Percentiles rank a stretch among this genome's conserved stretches.
Evolutionary conservation across 2,888 invertebrate genomes (phyloP).

Genomic region (Hartigia nigra): DNA sequence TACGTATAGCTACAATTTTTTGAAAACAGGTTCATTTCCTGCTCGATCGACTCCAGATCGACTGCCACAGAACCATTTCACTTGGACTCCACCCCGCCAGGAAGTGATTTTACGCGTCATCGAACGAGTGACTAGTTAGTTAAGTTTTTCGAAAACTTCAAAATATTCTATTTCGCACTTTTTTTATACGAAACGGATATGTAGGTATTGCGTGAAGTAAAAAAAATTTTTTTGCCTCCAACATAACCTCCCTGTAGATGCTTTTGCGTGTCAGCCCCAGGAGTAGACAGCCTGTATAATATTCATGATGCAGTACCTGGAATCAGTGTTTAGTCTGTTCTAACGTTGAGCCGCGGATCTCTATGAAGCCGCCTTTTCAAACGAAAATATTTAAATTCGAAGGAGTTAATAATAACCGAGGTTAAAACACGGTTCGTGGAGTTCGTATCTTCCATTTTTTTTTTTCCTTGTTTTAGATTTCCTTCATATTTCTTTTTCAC

Average conservation of each 20-base stretch:
- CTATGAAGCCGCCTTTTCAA: slow-evolving; percentile 38
- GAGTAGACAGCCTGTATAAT: slow-evolving; percentile 9
- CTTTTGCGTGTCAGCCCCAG: neutral
- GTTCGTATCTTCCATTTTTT: neutral
- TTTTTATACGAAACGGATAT: neutral
- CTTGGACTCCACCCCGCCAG: slow-evolving; percentile 9
- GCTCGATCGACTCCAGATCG: slow-evolving; percentile 4
- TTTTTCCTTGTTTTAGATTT: neutral
- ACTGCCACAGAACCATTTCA: neutral
- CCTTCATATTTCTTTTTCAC: neutral
- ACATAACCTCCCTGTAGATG: neutral
- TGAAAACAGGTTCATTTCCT: neutral
- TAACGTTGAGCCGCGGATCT: slow-evolving; percentile 15
- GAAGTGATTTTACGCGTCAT: slow-evolving; percentile 41
- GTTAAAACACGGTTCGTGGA: neutral
- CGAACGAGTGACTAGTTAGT: neutral
- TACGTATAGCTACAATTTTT: neutral
- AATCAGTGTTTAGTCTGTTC: slow-evolving; percentile 57
- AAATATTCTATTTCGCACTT: neutral
- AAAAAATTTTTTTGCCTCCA: neutral
- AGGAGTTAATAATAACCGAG: slow-evolving; percentile 48
- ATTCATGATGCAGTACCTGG: slow-evolving; percentile 45
- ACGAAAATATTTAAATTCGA: slow-evolving; percentile 48
- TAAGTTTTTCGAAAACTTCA: neutral
- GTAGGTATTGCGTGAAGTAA: neutral